phyloP scores from a whole-genome alignment of 2,888 invertebrate genomes.

The Sphaerophoria rueppellii region DNA sequence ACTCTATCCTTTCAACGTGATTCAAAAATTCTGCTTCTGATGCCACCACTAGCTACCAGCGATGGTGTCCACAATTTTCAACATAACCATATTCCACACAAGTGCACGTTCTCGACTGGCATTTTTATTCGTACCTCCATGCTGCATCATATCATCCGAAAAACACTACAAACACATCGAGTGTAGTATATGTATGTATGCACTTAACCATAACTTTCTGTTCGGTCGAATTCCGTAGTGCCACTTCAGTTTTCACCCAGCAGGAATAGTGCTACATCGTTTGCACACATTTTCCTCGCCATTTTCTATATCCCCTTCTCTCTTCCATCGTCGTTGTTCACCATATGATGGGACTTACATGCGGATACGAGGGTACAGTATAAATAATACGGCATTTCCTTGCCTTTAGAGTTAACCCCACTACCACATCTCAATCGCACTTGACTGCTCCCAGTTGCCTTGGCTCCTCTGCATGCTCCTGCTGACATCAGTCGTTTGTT shows the following conservation, averaged over 20 bases:
- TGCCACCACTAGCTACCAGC: slow-evolving; percentile 33
- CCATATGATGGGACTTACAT: slow-evolving; percentile 46
- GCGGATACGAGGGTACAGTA: slow-evolving; percentile 68
- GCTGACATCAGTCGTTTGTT: slow-evolving; percentile 48
- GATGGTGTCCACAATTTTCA: slow-evolving; percentile 65
- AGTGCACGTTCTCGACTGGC: slow-evolving; percentile 53
- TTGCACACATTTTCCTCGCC: slow-evolving; percentile 41
- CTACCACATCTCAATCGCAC: slow-evolving; percentile 52
- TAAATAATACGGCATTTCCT: slow-evolving; percentile 74
- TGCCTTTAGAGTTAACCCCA: slow-evolving; percentile 66
- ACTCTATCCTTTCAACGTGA: slow-evolving; percentile 67
- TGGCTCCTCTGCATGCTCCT: slow-evolving; percentile 31
- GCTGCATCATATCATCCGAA: not conserved
- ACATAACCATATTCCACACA: slow-evolving; percentile 63
- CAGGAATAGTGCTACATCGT: slow-evolving; percentile 71
- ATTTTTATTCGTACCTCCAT: not conserved
- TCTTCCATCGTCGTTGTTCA: not conserved
- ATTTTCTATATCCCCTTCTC: not conserved
- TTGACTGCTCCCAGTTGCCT: slow-evolving; percentile 59
- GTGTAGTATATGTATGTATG: slow-evolving; percentile 51
- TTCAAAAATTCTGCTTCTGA: slow-evolving; percentile 63
- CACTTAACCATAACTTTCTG: slow-evolving; percentile 70
- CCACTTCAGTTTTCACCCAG: slow-evolving; percentile 71
- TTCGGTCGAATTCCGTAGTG: slow-evolving; percentile 68
- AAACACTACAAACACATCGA: not conserved